Evolutionary conservation across 2,113 vertebrate genomes (phyloP).

Genomic region (Eulemur macaco): DNA sequence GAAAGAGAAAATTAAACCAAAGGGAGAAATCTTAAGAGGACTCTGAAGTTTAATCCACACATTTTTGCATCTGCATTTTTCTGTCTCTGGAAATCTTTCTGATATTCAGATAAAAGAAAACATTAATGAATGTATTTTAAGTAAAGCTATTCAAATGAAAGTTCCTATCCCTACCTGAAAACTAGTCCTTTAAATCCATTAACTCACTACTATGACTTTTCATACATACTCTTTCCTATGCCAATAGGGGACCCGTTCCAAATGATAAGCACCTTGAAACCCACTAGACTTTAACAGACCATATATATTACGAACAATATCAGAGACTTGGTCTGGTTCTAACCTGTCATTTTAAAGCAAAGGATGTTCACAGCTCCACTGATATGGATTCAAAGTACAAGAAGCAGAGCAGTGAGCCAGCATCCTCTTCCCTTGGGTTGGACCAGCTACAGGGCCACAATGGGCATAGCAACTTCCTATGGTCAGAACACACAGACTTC

Average conservation of each 20-base stretch:
- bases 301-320: no score
- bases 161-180: neutral
- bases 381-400: accelerated
- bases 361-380: neutral
- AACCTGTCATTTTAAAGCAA: neutral
- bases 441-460: neutral
- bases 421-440: neutral
- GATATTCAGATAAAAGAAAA: neutral
- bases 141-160: neutral
- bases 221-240: accelerated
- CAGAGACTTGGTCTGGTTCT: neutral
- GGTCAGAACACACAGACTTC: neutral
- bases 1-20: neutral
- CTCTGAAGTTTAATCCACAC: neutral
- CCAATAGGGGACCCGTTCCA: neutral
- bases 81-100: neutral
- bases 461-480: neutral
- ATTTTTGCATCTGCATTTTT: neutral
- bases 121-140: neutral
- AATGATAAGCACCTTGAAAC: neutral
- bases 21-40: neutral
- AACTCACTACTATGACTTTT: neutral
- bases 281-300: neutral
- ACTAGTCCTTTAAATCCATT: no score
- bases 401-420: no score